Conservation (phyloP, 92 coral and sea anemone genomes). For the Phenganax marumi region DNA sequence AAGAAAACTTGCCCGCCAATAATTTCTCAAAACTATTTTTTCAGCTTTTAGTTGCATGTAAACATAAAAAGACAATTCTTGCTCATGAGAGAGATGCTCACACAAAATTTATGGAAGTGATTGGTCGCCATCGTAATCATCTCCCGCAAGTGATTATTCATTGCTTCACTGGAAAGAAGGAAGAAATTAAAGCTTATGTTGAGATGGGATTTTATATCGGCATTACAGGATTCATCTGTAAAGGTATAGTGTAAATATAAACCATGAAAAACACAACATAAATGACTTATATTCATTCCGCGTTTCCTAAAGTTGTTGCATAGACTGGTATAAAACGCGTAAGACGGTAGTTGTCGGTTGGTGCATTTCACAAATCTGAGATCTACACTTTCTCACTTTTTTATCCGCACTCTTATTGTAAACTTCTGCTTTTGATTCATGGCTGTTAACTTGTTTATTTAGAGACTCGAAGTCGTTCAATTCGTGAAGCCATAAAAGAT, state of each 20-base stretch:
- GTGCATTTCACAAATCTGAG: no score
- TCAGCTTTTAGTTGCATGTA: constrained; percentile 91
- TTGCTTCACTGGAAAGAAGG: constrained; percentile 91
- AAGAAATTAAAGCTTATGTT: constrained; percentile 83
- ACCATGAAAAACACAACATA: neutral
- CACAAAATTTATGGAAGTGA: constrained; percentile 82
- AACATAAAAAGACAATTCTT: constrained; percentile 79
- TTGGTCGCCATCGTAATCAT: constrained; percentile 79
- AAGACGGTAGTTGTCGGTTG: no score
- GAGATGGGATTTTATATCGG: constrained; percentile 98
- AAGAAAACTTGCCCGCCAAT: no score
- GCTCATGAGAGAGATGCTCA: constrained; percentile 94
- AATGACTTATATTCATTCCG: neutral
- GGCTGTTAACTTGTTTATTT: constrained; percentile 16
- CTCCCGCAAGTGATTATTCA: constrained; percentile 88
- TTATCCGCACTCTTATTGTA: neutral
- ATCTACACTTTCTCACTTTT: neutral
- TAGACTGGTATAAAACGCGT: no score
- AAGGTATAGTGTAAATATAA: constrained; percentile 59
- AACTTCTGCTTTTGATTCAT: no score
- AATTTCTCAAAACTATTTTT: neutral
- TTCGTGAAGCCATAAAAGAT: constrained; percentile 87
- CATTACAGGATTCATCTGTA: constrained; percentile 90
- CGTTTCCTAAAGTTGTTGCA: neutral
- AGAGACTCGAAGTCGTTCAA: constrained; percentile 78